Conservation (phyloP, 2,113 vertebrate genomes). For the Tichodroma muraria region DNA sequence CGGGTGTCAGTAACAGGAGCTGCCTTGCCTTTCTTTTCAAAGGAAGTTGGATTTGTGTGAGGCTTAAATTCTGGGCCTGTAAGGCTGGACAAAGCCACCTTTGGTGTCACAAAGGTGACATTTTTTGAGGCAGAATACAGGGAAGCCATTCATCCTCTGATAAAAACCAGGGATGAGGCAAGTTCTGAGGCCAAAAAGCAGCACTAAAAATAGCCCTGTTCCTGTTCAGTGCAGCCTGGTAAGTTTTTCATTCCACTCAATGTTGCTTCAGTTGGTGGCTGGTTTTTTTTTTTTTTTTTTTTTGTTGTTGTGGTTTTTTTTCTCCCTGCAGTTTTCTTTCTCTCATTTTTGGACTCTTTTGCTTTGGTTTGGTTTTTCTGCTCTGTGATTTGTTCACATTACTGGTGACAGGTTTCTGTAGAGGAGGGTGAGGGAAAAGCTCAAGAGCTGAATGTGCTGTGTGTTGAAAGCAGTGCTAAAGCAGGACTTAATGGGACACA, state of each 20-base stretch:
- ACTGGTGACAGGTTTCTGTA: conserved; percentile 79
- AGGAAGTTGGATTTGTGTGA: not conserved
- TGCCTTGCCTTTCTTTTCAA: not conserved
- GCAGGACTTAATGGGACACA: conserved; percentile 77
- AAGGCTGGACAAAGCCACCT: not conserved
- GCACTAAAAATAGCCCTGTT: not conserved
- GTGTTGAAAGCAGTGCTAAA: conserved; percentile 81
- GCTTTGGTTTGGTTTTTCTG: conserved; percentile 46
- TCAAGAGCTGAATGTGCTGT: conserved; percentile 79
- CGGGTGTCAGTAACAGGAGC: not conserved
- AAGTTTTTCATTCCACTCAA: not conserved
- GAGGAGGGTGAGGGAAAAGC: conserved; percentile 80
- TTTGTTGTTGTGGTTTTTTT: not conserved
- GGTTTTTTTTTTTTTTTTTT: not conserved
- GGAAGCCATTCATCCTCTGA: not conserved
- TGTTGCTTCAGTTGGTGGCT: not conserved
- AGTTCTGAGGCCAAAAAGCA: not conserved
- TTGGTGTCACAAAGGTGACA: not conserved
- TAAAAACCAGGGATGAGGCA: not conserved
- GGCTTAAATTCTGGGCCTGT: not conserved
- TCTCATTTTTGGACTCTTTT: conserved; percentile 15
- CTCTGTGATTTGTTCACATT: conserved; percentile 50
- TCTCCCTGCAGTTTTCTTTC: not conserved
- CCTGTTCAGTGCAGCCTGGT: not conserved
- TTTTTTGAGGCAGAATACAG: not conserved